Conservation (phyloP, 2,113 vertebrate genomes). For the Tupaia chinensis region DNA sequence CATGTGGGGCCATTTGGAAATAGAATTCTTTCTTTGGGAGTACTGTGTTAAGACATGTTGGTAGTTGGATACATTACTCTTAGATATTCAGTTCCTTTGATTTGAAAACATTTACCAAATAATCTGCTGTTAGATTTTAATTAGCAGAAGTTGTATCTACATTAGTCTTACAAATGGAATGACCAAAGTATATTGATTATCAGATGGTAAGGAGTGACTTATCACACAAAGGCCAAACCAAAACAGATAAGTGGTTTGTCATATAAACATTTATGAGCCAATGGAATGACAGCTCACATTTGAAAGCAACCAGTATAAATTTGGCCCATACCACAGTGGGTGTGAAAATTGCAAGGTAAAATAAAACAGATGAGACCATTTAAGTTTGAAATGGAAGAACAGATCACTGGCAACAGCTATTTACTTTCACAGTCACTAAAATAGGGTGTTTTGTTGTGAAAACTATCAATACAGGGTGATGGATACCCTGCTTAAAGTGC, state of each 20-base stretch:
- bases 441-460: constrained; percentile 84
- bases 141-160: constrained; percentile 47
- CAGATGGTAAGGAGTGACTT: constrained; percentile 64
- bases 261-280: constrained; percentile 70
- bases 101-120: constrained; percentile 56
- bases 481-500: constrained; percentile 85
- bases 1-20: constrained; percentile 14
- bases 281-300: constrained; percentile 60
- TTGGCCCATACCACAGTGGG: constrained; percentile 73
- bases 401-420: constrained; percentile 79
- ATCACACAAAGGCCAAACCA: constrained; percentile 54
- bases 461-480: constrained; percentile 84
- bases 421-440: constrained; percentile 80
- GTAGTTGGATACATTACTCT: background rate
- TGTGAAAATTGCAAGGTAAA: constrained; percentile 81
- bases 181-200: constrained; percentile 40
- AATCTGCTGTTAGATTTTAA: constrained; percentile 55
- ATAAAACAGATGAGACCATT: constrained; percentile 81
- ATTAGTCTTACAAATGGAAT: constrained; percentile 63
- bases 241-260: constrained; percentile 65
- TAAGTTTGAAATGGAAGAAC: constrained; percentile 80
- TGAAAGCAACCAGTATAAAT: constrained; percentile 73
- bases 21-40: background rate
- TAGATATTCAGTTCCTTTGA: constrained; percentile 47
- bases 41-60: background rate